Base-by-base conservation (phyloP, 2,888 invertebrate species). In the Spilarctia lutea region DNA sequence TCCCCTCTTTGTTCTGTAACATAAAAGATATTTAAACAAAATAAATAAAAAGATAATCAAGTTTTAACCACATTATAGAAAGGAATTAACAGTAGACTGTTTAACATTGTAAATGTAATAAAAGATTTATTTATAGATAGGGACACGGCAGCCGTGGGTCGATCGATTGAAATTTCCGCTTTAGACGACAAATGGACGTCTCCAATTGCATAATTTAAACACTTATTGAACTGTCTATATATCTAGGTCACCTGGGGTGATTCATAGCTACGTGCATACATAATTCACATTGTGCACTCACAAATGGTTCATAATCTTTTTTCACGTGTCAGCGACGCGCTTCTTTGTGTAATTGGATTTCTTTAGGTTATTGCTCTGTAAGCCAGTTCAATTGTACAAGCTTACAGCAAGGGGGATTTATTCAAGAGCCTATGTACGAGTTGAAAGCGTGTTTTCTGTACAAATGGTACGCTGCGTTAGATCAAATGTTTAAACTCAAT, bases 321-420 rank as follows among this genome's bases (percentile, higher is more conserved):
- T 87, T 87, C 82, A 83, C 85, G 84, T 88, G 89, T 91, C 88
- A 89, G 85, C 88, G 85, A 76, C 81, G 81, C 84, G 83, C 86
- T 86, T 80, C 88, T 90, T 91, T 88, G 87, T 88, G 85, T 92
- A 91, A 93, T 93, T 90, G 90, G 90, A 92, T 92, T 89, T 86
- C 85, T 85, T 88, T 88, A 86, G 89, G 89, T 89, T 90, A 85
- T 87, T 90, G 89, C 87, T 88, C 88, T 83, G 81, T 85, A 80
- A 85, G 83, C 80, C 79, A 71, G 79, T 79, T 81, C 75, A 76
- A 80, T 83, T 82, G 78, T 77, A 79, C 75, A 79, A 80, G 79
- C 78, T 83, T 75, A 81, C 79, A 65, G 74, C 82, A 75, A 77
- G 79, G 77, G 67, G 75, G 75, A 81, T 81, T 81, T 76, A 80